These are phyloP conservation scores for Ridgeia piscesae DNA, from an alignment of 1,140 invertebrate species.

Conservation along the genomic window DNA sequence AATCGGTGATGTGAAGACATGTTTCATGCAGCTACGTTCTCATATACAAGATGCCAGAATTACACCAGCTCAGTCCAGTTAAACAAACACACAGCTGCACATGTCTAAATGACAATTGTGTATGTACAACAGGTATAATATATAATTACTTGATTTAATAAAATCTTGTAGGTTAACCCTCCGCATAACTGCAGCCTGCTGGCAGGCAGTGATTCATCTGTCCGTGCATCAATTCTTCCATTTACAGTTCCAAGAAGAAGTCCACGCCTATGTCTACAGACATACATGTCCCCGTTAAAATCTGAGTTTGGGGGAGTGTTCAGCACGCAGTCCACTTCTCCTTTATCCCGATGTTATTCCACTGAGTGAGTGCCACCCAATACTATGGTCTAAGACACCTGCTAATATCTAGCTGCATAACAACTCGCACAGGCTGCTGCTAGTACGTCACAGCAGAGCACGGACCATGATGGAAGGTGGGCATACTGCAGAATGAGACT, in stretches of 20 bases:
- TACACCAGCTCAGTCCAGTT: neutral
- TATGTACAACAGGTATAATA: neutral
- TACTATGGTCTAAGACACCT: neutral
- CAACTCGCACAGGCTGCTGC: neutral
- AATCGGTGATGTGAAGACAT: neutral
- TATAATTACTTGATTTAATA: neutral
- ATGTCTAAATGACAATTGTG: neutral
- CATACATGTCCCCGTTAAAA: neutral
- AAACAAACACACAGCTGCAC: neutral
- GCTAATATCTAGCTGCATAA: neutral
- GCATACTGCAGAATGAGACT: neutral
- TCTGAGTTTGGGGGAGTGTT: neutral
- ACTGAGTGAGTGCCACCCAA: neutral
- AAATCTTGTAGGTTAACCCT: neutral
- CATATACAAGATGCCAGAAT: neutral
- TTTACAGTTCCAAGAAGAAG: neutral
- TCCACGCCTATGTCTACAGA: neutral
- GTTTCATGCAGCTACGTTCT: neutral
- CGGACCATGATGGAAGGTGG: neutral
- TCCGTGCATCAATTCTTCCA: neutral
- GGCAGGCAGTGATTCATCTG: neutral
- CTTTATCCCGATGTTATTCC: neutral
- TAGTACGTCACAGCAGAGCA: neutral
- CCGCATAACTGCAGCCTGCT: neutral
- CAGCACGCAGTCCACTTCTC: neutral